phyloP scores from a whole-genome alignment of 2,888 invertebrate genomes.

The Volucella inflata region DNA sequence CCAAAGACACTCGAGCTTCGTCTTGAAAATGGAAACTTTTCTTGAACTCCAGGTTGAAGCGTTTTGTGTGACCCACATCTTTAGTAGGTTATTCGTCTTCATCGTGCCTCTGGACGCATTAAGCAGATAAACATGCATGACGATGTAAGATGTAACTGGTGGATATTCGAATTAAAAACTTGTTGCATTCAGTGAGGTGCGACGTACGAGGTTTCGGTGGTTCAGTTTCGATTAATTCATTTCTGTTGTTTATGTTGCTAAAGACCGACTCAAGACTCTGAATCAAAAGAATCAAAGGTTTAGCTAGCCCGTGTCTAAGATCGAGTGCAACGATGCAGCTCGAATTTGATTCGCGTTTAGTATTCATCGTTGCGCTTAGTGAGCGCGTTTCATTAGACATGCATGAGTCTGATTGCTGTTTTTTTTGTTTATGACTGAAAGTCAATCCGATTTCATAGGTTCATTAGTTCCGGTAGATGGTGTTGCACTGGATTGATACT shows the following conservation, averaged over 20 bases:
- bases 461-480: constrained; percentile 45
- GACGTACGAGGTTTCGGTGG: background rate
- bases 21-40: constrained; percentile 66
- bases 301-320: too few relatives aligned
- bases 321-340: background rate
- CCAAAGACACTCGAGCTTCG: constrained; percentile 10
- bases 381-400: constrained; percentile 18
- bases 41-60: constrained; percentile 46
- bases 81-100: constrained; percentile 67
- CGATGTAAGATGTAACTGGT: constrained; percentile 45
- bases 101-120: constrained; percentile 32
- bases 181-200: constrained; percentile 32
- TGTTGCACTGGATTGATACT: constrained; percentile 27
- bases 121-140: constrained; percentile 57
- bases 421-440: constrained; percentile 45
- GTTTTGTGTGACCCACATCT: constrained; percentile 70
- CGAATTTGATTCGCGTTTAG: background rate
- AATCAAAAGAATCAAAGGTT: background rate
- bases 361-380: background rate
- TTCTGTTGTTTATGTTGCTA: background rate
- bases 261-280: background rate
- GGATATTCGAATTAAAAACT: constrained; percentile 58
- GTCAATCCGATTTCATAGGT: constrained; percentile 43
- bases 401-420: constrained; percentile 10
- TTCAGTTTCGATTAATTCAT: constrained; percentile 44